Evolutionary conservation across 2,888 invertebrate species (phyloP).

Genomic region (Elaeidobius kamerunicus): DNA sequence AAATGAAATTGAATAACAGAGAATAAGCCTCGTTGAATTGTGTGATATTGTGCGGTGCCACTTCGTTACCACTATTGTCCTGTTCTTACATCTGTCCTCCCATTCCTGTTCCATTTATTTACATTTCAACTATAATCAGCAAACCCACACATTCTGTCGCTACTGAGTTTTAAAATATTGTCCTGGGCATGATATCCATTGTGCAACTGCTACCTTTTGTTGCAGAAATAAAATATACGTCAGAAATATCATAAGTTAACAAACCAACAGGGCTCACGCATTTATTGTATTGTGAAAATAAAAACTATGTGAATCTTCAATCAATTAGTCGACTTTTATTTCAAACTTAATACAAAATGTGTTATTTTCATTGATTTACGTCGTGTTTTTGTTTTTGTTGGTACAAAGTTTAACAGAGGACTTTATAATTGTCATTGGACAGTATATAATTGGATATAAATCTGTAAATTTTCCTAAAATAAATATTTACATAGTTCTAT

Average conservation of each 20-base stretch:
- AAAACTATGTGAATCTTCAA: too few relatives aligned
- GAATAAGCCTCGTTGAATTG: slow-evolving; percentile 33
- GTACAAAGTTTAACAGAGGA: too few relatives aligned
- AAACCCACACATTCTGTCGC: slow-evolving; percentile 31
- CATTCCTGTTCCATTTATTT: slow-evolving; percentile 31
- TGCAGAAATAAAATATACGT: not conserved
- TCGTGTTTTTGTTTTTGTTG: too few relatives aligned
- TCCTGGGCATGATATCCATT: slow-evolving; percentile 20
- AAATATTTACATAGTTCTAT: not conserved
- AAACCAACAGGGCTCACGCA: too few relatives aligned
- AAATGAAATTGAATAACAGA: slow-evolving; percentile 21
- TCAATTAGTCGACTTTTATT: too few relatives aligned
- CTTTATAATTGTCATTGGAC: too few relatives aligned
- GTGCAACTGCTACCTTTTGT: slow-evolving; percentile 25
- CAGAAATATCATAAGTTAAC: not conserved
- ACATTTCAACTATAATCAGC: slow-evolving; percentile 31
- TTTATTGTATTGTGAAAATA: too few relatives aligned
- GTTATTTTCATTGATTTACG: too few relatives aligned
- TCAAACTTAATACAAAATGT: too few relatives aligned
- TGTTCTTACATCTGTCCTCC: slow-evolving; percentile 30
- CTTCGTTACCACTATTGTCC: slow-evolving; percentile 49
- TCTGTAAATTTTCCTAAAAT: too few relatives aligned
- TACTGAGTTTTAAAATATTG: slow-evolving; percentile 32
- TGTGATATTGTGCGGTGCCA: slow-evolving; percentile 40
- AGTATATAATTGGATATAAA: too few relatives aligned